These are phyloP conservation scores for Sinhomidia bicolor DNA, from an alignment of 2,888 invertebrate species.

Conservation along the genomic window DNA sequence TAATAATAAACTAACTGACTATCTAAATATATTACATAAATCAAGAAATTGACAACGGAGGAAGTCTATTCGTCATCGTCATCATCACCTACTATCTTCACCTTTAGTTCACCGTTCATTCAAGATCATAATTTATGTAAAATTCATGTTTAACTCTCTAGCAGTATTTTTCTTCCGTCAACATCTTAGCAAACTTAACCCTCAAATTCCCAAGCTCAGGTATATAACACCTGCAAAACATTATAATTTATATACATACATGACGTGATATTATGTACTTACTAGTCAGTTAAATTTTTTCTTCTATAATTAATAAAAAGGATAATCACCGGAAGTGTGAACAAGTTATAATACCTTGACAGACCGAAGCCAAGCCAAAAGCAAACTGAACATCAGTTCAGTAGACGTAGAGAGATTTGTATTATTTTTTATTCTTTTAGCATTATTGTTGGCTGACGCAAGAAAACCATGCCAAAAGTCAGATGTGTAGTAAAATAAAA, in stretches of 20 bases:
- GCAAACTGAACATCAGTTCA: too few relatives aligned
- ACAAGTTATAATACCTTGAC: conserved; percentile 31
- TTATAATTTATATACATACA: too few relatives aligned
- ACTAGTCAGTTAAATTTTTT: neutral
- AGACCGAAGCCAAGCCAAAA: neutral
- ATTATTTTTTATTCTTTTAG: neutral
- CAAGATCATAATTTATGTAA: conserved; percentile 47
- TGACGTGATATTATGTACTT: too few relatives aligned
- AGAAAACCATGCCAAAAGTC: neutral
- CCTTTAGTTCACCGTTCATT: conserved; percentile 3
- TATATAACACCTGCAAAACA: too few relatives aligned
- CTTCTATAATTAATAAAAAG: neutral
- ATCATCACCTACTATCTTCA: too few relatives aligned
- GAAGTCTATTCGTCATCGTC: neutral
- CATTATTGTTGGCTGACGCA: conserved; percentile 4
- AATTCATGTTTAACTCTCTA: neutral
- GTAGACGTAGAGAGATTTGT: too few relatives aligned
- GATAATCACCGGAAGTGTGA: conserved; percentile 42
- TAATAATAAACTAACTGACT: too few relatives aligned
- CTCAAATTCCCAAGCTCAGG: neutral
- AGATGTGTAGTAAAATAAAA: too few relatives aligned
- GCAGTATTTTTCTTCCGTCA: neutral
- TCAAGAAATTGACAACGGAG: neutral
- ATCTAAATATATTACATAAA: neutral
- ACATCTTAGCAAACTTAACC: neutral